Percentiles rank a stretch among this genome's conserved stretches.
Conservation (phyloP, 2,888 invertebrate species). For the Mythimna loreyi region DNA sequence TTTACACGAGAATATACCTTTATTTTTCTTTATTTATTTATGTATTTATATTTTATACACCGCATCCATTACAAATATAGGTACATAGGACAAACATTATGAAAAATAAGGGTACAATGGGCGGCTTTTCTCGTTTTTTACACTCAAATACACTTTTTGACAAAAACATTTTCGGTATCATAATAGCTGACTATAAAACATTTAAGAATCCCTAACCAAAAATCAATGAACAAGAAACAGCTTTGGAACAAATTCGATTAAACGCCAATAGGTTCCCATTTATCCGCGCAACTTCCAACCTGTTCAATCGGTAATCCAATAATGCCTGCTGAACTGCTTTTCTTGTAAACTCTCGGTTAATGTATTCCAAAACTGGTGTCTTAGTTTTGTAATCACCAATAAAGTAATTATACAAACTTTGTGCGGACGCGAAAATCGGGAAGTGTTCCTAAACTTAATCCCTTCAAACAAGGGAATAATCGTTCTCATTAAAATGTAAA, state of each 20-base stretch:
- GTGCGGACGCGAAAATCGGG: constrained; percentile 72
- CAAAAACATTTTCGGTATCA: not conserved
- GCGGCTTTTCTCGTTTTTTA: too few relatives aligned
- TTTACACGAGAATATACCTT: too few relatives aligned
- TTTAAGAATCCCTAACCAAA: constrained; percentile 22
- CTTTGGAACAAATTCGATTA: constrained; percentile 55
- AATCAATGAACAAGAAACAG: constrained; percentile 50
- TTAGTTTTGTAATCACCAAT: constrained; percentile 76
- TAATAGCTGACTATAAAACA: not conserved
- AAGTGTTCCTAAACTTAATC: constrained; percentile 79
- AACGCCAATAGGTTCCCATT: constrained; percentile 57
- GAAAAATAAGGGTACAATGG: too few relatives aligned
- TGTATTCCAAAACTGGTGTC: constrained; percentile 72
- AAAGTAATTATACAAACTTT: constrained; percentile 78
- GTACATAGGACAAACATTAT: too few relatives aligned
- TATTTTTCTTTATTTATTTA: too few relatives aligned
- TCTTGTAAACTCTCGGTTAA: constrained; percentile 69
- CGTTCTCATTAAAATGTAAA: constrained; percentile 86
- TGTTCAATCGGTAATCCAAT: constrained; percentile 68
- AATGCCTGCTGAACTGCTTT: constrained; percentile 67
- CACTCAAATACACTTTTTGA: too few relatives aligned
- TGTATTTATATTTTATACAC: too few relatives aligned
- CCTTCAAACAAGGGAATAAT: constrained; percentile 86
- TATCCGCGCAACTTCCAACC: constrained; percentile 63
- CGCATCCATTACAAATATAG: too few relatives aligned